These are phyloP conservation scores for Archips crataeganus DNA, from an alignment of 2,888 invertebrate genomes.

Conservation along the genomic window DNA sequence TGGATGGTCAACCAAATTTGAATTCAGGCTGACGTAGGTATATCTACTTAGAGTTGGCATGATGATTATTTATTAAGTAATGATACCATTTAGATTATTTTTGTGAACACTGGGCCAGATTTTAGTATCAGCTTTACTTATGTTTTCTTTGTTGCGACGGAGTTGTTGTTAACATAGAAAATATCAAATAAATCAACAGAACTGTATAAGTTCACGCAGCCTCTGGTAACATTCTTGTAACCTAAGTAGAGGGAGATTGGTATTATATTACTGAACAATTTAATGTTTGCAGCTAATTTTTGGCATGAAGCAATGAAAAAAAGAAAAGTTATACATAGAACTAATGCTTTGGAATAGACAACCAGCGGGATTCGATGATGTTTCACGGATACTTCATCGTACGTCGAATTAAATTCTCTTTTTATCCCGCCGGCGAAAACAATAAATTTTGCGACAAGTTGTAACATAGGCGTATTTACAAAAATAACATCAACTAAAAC, in stretches of 20 bases:
- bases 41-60: background rate
- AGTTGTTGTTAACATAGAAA: background rate
- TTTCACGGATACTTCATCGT: conserved; percentile 9
- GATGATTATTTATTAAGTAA: background rate
- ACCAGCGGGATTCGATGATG: conserved; percentile 65
- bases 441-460: conserved; percentile 53
- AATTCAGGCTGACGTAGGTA: background rate
- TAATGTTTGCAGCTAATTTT: conserved; percentile 78
- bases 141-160: background rate
- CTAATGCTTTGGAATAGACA: conserved; percentile 80
- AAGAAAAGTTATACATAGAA: conserved; percentile 64
- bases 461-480: conserved; percentile 51
- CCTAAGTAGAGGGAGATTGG: conserved; percentile 76
- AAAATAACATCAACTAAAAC: conserved; percentile 48
- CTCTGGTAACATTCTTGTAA: conserved; percentile 68
- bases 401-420: conserved; percentile 35
- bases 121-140: background rate
- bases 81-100: background rate
- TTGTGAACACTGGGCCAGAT: background rate
- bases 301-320: conserved; percentile 82
- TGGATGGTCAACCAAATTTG: background rate
- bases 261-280: conserved; percentile 76
- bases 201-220: conserved; percentile 52
- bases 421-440: conserved; percentile 46
- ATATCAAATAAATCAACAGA: conserved; percentile 7